These are phyloP conservation scores for Glareola pratincola DNA, from an alignment of 2,113 vertebrate species.

Conservation along the genomic window DNA sequence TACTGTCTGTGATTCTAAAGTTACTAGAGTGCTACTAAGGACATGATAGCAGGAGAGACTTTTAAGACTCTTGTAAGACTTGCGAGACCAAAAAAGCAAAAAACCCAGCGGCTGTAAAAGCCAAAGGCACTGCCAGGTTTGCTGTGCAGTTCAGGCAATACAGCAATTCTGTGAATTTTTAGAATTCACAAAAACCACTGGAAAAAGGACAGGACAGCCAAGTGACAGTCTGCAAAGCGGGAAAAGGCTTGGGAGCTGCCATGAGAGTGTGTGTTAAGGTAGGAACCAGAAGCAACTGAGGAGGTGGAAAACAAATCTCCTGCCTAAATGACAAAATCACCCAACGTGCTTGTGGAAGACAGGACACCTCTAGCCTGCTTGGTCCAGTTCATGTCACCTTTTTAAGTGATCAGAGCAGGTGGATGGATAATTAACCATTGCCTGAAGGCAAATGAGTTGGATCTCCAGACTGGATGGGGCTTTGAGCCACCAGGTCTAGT, in stretches of 20 bases:
- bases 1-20: neutral
- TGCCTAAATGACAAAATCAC: neutral
- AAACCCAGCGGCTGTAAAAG: neutral
- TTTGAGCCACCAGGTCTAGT: neutral
- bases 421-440: neutral
- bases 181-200: neutral
- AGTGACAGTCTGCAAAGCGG: neutral
- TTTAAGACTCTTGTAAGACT: neutral
- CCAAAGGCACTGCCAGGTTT: neutral
- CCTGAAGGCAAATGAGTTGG: neutral
- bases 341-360: neutral
- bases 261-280: neutral
- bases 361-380: neutral
- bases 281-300: neutral
- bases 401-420: neutral
- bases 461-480: neutral
- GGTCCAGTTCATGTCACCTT: neutral
- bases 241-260: neutral
- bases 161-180: neutral
- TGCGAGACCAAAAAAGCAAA: neutral
- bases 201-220: neutral
- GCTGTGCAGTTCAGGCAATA: neutral
- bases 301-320: neutral
- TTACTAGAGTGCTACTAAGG: conserved; percentile 14
- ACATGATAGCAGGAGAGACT: neutral